Evolutionary conservation across 1,140 invertebrate species (phyloP).

Genomic region (Asbolus verrucosus): DNA sequence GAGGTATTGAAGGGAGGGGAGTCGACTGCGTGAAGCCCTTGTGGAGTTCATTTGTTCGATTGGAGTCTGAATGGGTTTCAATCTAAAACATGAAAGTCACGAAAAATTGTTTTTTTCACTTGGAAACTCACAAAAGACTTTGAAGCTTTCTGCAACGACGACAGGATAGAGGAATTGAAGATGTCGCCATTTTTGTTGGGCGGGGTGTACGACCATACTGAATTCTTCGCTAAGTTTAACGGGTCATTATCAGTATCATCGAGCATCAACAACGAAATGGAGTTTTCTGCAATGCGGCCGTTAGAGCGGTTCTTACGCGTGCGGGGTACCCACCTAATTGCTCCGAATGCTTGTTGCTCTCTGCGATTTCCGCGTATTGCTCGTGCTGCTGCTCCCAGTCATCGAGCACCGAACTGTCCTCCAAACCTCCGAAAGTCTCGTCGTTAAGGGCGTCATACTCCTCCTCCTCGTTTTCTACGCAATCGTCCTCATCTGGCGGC

Average conservation of each 20-base stretch:
- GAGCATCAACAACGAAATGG: conserved; percentile 70
- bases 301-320: too few species aligned
- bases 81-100: conserved; percentile 35
- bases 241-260: conserved; percentile 53
- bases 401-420: conserved; percentile 66
- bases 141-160: conserved; percentile 55
- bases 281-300: too few species aligned
- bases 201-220: conserved; percentile 59
- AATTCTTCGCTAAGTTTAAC: conserved; percentile 44
- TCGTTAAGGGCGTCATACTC: conserved; percentile 92
- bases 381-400: conserved; percentile 83
- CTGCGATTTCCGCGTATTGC: conserved; percentile 73
- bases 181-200: conserved; percentile 57
- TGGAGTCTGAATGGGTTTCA: conserved; percentile 36
- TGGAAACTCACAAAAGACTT: conserved; percentile 59
- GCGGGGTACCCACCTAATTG: too few species aligned
- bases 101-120: too few species aligned
- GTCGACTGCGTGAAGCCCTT: conserved; percentile 5
- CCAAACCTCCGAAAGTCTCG: conserved; percentile 87
- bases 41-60: not conserved
- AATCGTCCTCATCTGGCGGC: conserved; percentile 70
- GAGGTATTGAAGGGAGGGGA: not conserved
- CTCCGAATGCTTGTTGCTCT: conserved; percentile 66
- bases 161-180: conserved; percentile 50
- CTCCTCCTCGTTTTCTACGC: conserved; percentile 79